Percentiles rank a stretch among this genome's conserved stretches.
These are phyloP conservation scores for Hydrozoanthus gracilis DNA, from an alignment of 92 coral and sea anemone species.

Conservation along the genomic window DNA sequence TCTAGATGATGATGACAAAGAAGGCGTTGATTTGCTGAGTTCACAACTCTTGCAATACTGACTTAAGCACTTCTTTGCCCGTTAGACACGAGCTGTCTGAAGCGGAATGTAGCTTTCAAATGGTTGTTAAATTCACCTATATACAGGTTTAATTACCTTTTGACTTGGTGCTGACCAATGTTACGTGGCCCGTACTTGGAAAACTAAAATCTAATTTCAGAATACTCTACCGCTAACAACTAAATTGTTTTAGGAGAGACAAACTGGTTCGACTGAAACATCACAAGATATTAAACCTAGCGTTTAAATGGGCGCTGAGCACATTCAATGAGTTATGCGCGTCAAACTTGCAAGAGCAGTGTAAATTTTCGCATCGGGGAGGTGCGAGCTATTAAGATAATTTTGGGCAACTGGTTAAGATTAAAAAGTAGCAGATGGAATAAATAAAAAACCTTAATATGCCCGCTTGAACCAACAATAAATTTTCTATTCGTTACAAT, in stretches of 20 bases:
- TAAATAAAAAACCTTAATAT: neutral
- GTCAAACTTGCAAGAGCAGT: constrained; percentile 17
- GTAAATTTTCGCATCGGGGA: constrained; percentile 44
- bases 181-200: neutral
- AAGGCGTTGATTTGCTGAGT: too few relatives aligned
- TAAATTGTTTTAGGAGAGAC: constrained; percentile 21
- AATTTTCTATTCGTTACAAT: neutral
- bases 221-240: constrained; percentile 14
- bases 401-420: constrained; percentile 20
- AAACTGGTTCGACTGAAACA: constrained; percentile 17
- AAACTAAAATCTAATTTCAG: constrained; percentile 17
- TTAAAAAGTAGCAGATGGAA: constrained; percentile 44
- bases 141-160: constrained; percentile 32
- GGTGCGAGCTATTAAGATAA: constrained; percentile 1
- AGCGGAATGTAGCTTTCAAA: neutral
- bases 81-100: neutral
- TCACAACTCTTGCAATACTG: too few relatives aligned
- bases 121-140: neutral
- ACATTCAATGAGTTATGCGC: constrained; percentile 14
- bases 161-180: neutral
- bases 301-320: constrained; percentile 20
- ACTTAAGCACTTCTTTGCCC: neutral
- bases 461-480: neutral
- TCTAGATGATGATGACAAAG: neutral
- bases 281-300: constrained; percentile 16